Evolutionary conservation across 2,797 vertebrate genomes (phyloP).

Genomic region (Diplodus puntazzo): DNA sequence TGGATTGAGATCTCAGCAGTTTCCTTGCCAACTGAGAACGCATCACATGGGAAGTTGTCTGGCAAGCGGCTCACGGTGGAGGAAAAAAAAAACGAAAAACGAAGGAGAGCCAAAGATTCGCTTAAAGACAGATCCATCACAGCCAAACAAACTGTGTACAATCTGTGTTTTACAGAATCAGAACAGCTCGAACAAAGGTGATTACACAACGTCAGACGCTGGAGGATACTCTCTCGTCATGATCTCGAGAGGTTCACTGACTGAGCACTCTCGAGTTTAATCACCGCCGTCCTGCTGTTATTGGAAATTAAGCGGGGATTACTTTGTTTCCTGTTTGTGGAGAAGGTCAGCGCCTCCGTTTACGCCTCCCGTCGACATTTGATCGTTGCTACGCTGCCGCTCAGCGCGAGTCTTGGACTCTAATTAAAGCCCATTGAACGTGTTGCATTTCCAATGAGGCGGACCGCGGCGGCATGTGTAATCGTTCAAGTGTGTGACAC

Average conservation of each 20-base stretch:
- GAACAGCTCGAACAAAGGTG: neutral
- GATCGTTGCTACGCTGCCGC: constrained; percentile 5
- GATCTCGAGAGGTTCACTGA: neutral
- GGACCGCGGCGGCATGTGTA: constrained; percentile 1
- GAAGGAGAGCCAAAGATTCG: constrained; percentile 29
- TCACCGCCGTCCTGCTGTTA: neutral
- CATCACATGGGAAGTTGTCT: constrained; percentile 21
- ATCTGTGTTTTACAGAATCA: constrained; percentile 10
- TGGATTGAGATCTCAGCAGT: constrained; percentile 20
- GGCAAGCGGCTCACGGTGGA: neutral
- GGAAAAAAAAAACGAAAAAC: neutral
- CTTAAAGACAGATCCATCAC: constrained; percentile 39
- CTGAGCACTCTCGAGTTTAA: constrained; percentile 30
- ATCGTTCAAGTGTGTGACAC: constrained; percentile 24
- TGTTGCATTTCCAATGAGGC: constrained; percentile 14
- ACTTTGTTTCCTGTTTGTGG: constrained; percentile 16
- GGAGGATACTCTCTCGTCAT: neutral
- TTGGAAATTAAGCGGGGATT: constrained; percentile 18
- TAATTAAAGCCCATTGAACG: constrained; percentile 32
- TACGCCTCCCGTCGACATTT: constrained; percentile 13
- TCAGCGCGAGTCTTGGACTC: constrained; percentile 6
- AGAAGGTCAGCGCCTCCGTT: constrained; percentile 11
- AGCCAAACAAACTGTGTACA: constrained; percentile 11
- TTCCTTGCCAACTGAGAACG: constrained; percentile 24
- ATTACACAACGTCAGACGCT: constrained; percentile 12